Evolutionary conservation across 2,888 invertebrate genomes (phyloP).

Genomic region (Agonum fuliginosum): DNA sequence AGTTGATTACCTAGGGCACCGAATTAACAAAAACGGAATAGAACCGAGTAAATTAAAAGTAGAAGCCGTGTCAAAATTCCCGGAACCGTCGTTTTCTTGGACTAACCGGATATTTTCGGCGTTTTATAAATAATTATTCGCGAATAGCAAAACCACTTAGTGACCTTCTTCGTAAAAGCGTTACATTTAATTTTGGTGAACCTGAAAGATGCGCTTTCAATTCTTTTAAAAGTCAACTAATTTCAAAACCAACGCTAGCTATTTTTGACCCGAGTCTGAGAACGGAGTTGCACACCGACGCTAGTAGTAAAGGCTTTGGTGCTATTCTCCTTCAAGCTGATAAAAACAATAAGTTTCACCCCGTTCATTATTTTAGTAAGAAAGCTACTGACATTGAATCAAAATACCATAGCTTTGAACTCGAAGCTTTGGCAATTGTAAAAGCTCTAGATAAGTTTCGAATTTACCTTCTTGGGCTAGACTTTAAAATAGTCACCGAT

Average conservation of each 20-base stretch:
- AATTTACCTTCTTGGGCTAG: not conserved
- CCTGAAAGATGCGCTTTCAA: not conserved
- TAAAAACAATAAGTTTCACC: conserved; percentile 49
- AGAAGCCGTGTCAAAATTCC: not conserved
- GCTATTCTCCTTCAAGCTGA: conserved; percentile 61
- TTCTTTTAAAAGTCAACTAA: not conserved
- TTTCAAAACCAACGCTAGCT: not conserved
- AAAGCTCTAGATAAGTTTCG: not conserved
- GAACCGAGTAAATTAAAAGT: not conserved
- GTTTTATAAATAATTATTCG: not conserved
- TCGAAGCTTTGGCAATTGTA: conserved; percentile 40
- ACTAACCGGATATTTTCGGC: conserved; percentile 7
- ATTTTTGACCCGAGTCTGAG: conserved; percentile 27
- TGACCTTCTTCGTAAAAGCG: not conserved
- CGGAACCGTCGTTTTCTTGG: conserved; percentile 22
- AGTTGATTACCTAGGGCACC: not conserved
- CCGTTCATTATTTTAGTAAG: conserved; percentile 44
- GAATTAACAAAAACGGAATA: not conserved
- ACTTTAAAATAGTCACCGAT: not conserved
- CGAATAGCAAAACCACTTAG: not conserved
- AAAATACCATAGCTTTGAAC: conserved; percentile 38
- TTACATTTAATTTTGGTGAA: not conserved
- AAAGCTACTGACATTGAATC: conserved; percentile 16
- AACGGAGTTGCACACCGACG: conserved; percentile 62
- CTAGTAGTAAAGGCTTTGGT: conserved; percentile 59